These are phyloP conservation scores for Tuberolachnus salignus DNA, from an alignment of 2,888 invertebrate species.

Conservation along the genomic window DNA sequence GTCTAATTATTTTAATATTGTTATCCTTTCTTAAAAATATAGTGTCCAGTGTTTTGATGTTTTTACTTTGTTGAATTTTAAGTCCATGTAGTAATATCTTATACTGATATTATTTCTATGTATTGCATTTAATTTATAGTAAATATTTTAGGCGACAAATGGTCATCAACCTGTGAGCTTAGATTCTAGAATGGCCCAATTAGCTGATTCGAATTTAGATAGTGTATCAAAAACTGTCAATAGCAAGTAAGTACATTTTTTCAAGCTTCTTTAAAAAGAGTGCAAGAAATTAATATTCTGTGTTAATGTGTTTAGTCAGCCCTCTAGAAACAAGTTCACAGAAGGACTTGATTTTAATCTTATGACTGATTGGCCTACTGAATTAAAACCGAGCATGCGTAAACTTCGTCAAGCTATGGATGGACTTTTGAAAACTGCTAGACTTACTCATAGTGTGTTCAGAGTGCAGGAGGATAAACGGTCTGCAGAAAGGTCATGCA, in stretches of 20 bases:
- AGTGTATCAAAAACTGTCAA: constrained; percentile 2
- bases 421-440: constrained; percentile 75
- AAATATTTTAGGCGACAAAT: constrained; percentile 22
- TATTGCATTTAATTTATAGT: background rate
- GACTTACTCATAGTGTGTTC: constrained; percentile 83
- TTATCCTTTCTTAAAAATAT: too few relatives aligned
- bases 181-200: constrained; percentile 10
- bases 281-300: background rate
- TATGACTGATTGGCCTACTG: constrained; percentile 77
- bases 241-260: constrained; percentile 5
- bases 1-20: too few relatives aligned
- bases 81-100: too few relatives aligned
- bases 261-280: background rate
- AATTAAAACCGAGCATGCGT: constrained; percentile 78
- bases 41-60: too few relatives aligned
- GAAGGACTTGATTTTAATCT: constrained; percentile 74
- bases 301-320: constrained; percentile 2
- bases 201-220: background rate
- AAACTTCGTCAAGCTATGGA: constrained; percentile 82
- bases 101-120: background rate
- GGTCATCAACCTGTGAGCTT: constrained; percentile 25
- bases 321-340: constrained; percentile 72
- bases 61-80: too few relatives aligned
- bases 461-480: constrained; percentile 80
- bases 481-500: constrained; percentile 74